Evolutionary conservation across 2,888 invertebrate species (phyloP), one percentile per base, ranked within the genome.

Genomic region (Macaria notata): DNA sequence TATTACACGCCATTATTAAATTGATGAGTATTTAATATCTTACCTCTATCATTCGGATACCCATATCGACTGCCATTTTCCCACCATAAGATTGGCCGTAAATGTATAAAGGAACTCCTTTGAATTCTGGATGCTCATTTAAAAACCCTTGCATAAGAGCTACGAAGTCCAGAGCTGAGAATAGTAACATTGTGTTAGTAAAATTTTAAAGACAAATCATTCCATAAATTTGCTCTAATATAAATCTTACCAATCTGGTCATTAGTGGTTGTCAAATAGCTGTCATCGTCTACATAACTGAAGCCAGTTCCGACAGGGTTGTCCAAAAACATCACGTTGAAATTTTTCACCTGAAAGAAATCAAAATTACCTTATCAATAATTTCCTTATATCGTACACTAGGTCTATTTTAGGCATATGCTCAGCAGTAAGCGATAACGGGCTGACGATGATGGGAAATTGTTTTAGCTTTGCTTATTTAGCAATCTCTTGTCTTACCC

Each of bases 11-110:
- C 19, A 19, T 19, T 19, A 19, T 19, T 19, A 19, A 19, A 19
- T 19, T 19, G 19, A 19, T 36, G 33, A 4, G 4, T 36, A 36
- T 7, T 6, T 36, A 19, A 33, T 36, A 30, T 31, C 66, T 65
- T 76, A 94, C 94, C 83, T 93, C 87, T 56, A 87, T 75, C 79
- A 94, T 91, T 54, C 86, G 78, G 73, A 92, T 79, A 6, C 95
- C 96, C 79, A 98, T 97, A 72, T 96, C 96, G 0, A 95, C 94
- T 0, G 96, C 95, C 97, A 98, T 98, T 88, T 98, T 98, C 1
- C 98, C 98, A 19, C 98, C 98, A 80, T 98, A 98, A 0, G 97
- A 97, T 81, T 98, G 97, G 31, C 95, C 95, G 73, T 96, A 96
- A 61, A 98, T 96, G 76, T 97, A 98, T 39, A 97, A 88, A 0